Conservation (phyloP, 2,113 vertebrate genomes). For the Typhlomys cinereus region DNA sequence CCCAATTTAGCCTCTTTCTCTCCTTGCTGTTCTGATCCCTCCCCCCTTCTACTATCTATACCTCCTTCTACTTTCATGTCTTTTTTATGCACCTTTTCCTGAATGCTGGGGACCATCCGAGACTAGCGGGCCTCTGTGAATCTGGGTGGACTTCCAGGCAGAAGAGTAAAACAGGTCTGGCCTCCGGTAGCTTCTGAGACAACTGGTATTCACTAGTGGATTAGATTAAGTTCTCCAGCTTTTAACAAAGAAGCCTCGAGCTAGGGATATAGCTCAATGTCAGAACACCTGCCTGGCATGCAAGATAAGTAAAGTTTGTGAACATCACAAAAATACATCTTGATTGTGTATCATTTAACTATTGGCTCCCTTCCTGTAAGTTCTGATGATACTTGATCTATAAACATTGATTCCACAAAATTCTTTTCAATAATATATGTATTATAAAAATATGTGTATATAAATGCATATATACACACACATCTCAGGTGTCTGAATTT, state of each 20-base stretch:
- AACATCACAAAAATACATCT: not conserved
- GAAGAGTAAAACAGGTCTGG: not conserved
- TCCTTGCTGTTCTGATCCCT: rapidly evolving
- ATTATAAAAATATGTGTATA: not conserved
- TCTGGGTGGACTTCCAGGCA: not conserved
- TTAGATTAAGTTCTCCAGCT: not conserved
- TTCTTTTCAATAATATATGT: not conserved
- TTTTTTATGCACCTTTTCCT: not conserved
- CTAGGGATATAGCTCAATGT: too few species aligned
- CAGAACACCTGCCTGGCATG: too few species aligned
- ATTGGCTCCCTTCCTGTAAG: not conserved
- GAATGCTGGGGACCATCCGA: not conserved
- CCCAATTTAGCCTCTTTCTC: too few species aligned
- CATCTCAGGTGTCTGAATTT: not conserved
- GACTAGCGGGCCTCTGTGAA: not conserved
- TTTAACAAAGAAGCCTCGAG: not conserved
- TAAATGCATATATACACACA: not conserved
- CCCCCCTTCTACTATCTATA: not conserved
- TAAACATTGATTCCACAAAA: not conserved
- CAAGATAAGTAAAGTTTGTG: not conserved
- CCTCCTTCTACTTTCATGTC: not conserved
- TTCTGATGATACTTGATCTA: not conserved
- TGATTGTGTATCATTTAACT: not conserved
- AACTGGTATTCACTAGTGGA: not conserved
- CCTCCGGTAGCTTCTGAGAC: not conserved